Evolutionary conservation across 1,140 invertebrate species (phyloP).

Genomic region (Melanaphis sacchari): DNA sequence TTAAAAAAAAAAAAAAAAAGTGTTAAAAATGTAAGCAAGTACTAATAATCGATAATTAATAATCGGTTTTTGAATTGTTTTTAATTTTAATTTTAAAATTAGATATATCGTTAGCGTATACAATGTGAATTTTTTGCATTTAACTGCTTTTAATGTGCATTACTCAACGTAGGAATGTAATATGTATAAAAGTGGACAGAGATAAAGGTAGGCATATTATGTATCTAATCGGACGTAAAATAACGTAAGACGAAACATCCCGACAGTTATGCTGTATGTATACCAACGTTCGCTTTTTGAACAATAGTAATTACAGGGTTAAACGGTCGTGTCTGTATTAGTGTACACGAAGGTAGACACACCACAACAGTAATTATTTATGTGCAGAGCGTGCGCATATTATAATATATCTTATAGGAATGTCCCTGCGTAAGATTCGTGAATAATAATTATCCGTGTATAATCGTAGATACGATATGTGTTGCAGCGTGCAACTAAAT

Average conservation of each 20-base stretch:
- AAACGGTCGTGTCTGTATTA: neutral
- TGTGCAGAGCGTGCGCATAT: neutral
- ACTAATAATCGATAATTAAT: no score
- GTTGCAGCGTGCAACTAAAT: neutral
- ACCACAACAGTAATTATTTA: neutral
- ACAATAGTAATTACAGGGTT: conserved; percentile 13
- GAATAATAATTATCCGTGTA: conserved; percentile 4
- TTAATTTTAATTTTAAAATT: no score
- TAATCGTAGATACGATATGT: neutral
- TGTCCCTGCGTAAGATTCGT: neutral
- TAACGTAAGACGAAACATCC: neutral
- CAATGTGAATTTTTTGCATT: neutral
- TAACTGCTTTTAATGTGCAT: neutral
- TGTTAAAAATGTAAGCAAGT: neutral
- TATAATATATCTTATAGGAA: neutral
- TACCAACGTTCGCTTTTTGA: neutral
- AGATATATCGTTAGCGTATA: neutral
- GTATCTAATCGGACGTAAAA: neutral
- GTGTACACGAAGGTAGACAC: neutral
- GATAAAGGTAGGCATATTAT: neutral
- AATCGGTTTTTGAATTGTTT: no score
- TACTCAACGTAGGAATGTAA: neutral
- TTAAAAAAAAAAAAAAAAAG: neutral
- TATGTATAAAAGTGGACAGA: neutral
- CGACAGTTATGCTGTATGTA: neutral